These are phyloP conservation scores for Trissoscelio sp. DNA, from an alignment of 2,888 invertebrate genomes.

Conservation along the genomic window DNA sequence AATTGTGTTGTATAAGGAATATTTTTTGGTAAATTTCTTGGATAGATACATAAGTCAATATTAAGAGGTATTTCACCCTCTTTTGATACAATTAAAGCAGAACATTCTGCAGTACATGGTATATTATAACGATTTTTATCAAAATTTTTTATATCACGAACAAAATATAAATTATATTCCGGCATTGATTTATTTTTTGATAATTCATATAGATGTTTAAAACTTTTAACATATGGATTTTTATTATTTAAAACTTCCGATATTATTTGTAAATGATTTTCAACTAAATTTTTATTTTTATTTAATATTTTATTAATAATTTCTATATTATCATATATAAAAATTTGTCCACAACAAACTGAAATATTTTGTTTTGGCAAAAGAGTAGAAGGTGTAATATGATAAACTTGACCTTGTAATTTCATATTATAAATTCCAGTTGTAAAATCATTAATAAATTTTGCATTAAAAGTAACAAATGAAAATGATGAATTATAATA, in stretches of 20 bases:
- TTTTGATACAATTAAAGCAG: slow-evolving; percentile 22
- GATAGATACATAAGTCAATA: slow-evolving; percentile 48
- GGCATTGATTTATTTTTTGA: not conserved
- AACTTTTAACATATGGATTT: slow-evolving; percentile 32
- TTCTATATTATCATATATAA: slow-evolving; percentile 22
- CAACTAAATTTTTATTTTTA: slow-evolving; percentile 23
- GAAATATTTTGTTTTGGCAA: not conserved
- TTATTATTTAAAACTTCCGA: slow-evolving; percentile 5
- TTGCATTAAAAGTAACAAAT: slow-evolving; percentile 56
- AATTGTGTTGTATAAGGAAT: not conserved
- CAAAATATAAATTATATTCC: slow-evolving; percentile 20
- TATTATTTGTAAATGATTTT: slow-evolving; percentile 24
- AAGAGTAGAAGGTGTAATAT: not conserved
- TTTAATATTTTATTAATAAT: slow-evolving; percentile 14
- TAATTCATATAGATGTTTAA: slow-evolving; percentile 33
- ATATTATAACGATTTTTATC: slow-evolving; percentile 25
- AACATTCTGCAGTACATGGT: slow-evolving; percentile 40
- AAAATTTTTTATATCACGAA: slow-evolving; percentile 1
- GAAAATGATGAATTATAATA: slow-evolving; percentile 52
- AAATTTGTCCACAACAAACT: slow-evolving; percentile 17
- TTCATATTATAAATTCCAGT: slow-evolving; percentile 58
- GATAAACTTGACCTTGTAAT: slow-evolving; percentile 51
- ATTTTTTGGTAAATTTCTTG: slow-evolving; percentile 1
- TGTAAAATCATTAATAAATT: slow-evolving; percentile 25
- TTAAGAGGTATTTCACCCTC: slow-evolving; percentile 11